phyloP scores from a whole-genome alignment of 2,888 invertebrate genomes.

The Zeuzera pyrina region DNA sequence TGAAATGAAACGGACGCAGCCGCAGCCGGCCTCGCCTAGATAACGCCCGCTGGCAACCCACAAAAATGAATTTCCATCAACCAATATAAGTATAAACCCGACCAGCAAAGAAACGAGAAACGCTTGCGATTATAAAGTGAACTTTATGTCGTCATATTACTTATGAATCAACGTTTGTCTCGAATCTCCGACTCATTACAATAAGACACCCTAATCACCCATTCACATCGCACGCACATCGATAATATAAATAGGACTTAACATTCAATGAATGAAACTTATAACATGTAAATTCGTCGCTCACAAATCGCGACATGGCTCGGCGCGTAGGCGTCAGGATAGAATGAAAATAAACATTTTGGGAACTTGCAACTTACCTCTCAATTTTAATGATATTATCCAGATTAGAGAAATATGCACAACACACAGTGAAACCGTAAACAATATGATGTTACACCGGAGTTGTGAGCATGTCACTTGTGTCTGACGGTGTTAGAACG shows the following conservation, averaged over 20 bases:
- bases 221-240: slow-evolving; percentile 57
- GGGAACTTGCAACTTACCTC: slow-evolving; percentile 42
- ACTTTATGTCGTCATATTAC: slow-evolving; percentile 21
- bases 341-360: slow-evolving; percentile 65
- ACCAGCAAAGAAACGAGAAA: slow-evolving; percentile 4
- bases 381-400: slow-evolving; percentile 65
- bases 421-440: slow-evolving; percentile 32
- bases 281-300: slow-evolving; percentile 69
- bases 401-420: slow-evolving; percentile 62
- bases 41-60: slow-evolving; percentile 36
- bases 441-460: slow-evolving; percentile 46
- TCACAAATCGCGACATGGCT: slow-evolving; percentile 66
- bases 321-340: slow-evolving; percentile 60
- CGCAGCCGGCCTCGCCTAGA: slow-evolving; percentile 56
- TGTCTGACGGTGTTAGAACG: slow-evolving; percentile 25
- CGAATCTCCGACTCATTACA: slow-evolving; percentile 25
- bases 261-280: slow-evolving; percentile 62
- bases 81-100: slow-evolving; percentile 4
- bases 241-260: slow-evolving; percentile 60
- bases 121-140: slow-evolving; percentile 15
- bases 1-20: slow-evolving; percentile 57
- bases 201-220: slow-evolving; percentile 48
- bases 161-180: slow-evolving; percentile 35
- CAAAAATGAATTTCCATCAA: slow-evolving; percentile 25
- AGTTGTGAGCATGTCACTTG: slow-evolving; percentile 50